phyloP scores from a whole-genome alignment of 53 echinoderm and acorn worm genomes.

The Patiria pectinifera region DNA sequence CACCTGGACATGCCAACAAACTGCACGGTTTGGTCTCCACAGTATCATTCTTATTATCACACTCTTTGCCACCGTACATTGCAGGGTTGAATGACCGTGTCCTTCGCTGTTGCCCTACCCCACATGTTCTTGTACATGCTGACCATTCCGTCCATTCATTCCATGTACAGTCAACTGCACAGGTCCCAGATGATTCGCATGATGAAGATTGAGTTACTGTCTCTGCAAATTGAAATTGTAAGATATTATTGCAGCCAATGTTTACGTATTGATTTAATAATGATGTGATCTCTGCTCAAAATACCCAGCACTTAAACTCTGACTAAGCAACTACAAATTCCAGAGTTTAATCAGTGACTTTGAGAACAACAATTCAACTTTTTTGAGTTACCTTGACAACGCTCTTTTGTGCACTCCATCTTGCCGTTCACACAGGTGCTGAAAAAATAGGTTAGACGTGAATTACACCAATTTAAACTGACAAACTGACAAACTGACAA shows the following conservation, averaged over 20 bases:
- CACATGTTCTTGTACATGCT: conserved; percentile 37
- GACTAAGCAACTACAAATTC: not conserved
- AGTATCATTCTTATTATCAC: conserved; percentile 32
- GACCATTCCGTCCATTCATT: conserved; percentile 49
- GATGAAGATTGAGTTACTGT: not conserved
- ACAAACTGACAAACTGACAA: not conserved
- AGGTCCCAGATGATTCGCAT: conserved; percentile 11
- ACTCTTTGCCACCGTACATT: conserved; percentile 31
- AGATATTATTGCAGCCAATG: too few species aligned
- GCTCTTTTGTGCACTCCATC: conserved; percentile 23
- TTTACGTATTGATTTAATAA: too few species aligned
- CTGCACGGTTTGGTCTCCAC: conserved; percentile 52
- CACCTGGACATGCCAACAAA: conserved; percentile 49
- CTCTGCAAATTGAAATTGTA: not conserved
- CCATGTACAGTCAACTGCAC: conserved; percentile 35
- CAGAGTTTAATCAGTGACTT: not conserved
- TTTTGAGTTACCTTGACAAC: conserved; percentile 16
- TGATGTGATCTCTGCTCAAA: too few species aligned
- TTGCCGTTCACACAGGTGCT: conserved; percentile 15
- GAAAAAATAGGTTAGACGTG: not conserved
- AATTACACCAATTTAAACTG: not conserved
- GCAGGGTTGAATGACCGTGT: conserved; percentile 56
- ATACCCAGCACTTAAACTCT: too few species aligned
- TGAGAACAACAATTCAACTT: not conserved
- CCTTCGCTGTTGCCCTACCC: conserved; percentile 32